Base-by-base conservation (phyloP, 2,113 vertebrate genomes). In the Chunga burmeisteri region DNA sequence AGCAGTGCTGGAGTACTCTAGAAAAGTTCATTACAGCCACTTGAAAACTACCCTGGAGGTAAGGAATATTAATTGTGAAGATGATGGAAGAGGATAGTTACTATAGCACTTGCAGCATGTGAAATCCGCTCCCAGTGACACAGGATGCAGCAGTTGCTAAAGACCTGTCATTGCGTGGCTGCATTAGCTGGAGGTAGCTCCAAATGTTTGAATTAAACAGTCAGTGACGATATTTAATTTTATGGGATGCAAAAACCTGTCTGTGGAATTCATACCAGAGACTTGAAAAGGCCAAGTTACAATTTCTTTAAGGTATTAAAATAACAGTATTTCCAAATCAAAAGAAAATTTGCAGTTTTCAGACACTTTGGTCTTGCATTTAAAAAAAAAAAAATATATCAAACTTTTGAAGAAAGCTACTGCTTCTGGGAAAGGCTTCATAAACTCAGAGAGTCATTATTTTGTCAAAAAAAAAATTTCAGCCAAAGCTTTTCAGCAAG, bases 401-500 rank as follows among this genome's bases (percentile, higher is more conserved):
- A 46, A n/a, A 50, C 16, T 88, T 92, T 10, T 92, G 63, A 83
- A 79, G 82, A 84, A 92, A 84, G 65, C 32, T 47, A 3, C 42
- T 53, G 1, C 59, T 95, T 66, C 53, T 78, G 52, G 61, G 34
- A 86, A 91, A 55, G 36, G 29, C 30, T 81, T 58, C 55, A 73
- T 27, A 73, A 81, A 26, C 34, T 88, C 58, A 67, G 46, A 36
- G 38, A 23, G 44, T 91, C 36, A 67, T 93, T 96, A 94, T 87
- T 96, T 91, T 82, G 61, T 91, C 22, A 29, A 88, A 86, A 91
- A 38, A 46, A 59, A 81, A 53, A n/a, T 49, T 87, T 68, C 82
- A 88, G 38, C 38, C 50, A 30, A 53, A 88, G 86, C 29, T 84
- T 81, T 97, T 66, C 95, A 92, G 65, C 72, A 90, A 85, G 82